These are phyloP conservation scores for Drosophila stalkeri DNA, from an alignment of 2,888 invertebrate species.

Conservation along the genomic window DNA sequence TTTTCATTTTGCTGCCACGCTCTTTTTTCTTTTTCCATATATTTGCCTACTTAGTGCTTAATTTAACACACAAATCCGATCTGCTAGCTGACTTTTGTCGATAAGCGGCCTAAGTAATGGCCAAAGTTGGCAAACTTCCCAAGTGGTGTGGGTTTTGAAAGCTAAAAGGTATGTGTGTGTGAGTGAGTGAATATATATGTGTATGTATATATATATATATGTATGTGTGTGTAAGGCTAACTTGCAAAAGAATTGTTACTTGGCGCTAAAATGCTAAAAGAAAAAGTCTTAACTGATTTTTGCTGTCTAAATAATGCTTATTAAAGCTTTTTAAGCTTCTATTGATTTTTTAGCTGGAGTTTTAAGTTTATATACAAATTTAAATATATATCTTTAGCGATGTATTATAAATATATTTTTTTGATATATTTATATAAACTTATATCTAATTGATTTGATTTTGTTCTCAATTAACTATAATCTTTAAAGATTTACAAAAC, in stretches of 20 bases:
- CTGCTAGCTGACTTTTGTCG: constrained; percentile 73
- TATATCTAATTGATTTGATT: background rate
- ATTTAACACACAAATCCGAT: constrained; percentile 76
- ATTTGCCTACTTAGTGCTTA: constrained; percentile 59
- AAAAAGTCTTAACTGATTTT: constrained; percentile 8
- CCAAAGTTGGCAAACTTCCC: constrained; percentile 59
- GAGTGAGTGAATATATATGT: constrained; percentile 7
- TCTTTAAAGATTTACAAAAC: too few species aligned
- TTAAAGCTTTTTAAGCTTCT: background rate
- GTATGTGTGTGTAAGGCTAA: background rate
- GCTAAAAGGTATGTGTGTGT: background rate
- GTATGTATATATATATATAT: background rate
- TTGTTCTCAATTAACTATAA: background rate
- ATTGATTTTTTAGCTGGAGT: background rate
- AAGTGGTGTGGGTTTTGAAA: background rate
- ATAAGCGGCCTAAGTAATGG: constrained; percentile 70
- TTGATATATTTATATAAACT: background rate
- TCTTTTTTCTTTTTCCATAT: background rate
- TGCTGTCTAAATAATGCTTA: constrained; percentile 1
- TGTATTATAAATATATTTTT: background rate
- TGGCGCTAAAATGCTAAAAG: constrained; percentile 12
- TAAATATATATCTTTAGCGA: too few species aligned
- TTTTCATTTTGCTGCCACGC: constrained; percentile 32
- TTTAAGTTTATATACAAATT: background rate
- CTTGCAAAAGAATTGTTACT: constrained; percentile 32